Evolutionary conservation across 2,888 invertebrate species (phyloP), one percentile per base, ranked within the genome.

Genomic region (Luperina testacea): DNA sequence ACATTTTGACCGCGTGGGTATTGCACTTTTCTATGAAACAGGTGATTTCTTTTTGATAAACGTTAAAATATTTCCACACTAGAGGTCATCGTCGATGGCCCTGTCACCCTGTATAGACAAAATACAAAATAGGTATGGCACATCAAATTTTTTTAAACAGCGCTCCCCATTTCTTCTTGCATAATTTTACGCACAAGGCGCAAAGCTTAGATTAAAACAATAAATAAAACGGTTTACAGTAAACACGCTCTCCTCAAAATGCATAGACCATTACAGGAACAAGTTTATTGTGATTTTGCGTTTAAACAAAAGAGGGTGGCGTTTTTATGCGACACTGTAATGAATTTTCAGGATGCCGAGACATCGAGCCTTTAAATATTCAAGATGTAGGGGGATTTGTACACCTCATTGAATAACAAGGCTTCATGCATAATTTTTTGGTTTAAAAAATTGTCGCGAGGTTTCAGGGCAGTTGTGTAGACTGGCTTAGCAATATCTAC

Each of bases 361-460:
- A 95, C 96, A 94, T 94, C 89, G 92, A 87, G 84, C 80, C 87
- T 92, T 96, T 93, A 96, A 96, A 96, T 94, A 96, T 96, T 96
- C 94, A 96, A 89, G 92, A 92, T 91, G 93, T 91, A 90, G 94
- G 94, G 90, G 92, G 89, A 92, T 92, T 92, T 90, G 95, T 95
- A 90, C 94, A 95, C 95, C 94, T 96, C 96, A 96, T 96, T 96
- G 96, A 96, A 95, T 96, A 95, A 95, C 95, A 95, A 95, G 93
- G 95, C 92, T 93, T 96, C 95, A 95, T 96, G 95, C 94, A 96
- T 96, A 96, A 95, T 96, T 96, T 96, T 95, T 92, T 84, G 89
- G 89, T 88, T 89, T 89, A 88, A 51, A 91, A 92, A 92, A 91
- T 92, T 92, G 93, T 92, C 92, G 90, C 90, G 82, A 70, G 72